Evolutionary conservation across 2,888 invertebrate genomes (phyloP).

Genomic region (Cerastis rubricosa): DNA sequence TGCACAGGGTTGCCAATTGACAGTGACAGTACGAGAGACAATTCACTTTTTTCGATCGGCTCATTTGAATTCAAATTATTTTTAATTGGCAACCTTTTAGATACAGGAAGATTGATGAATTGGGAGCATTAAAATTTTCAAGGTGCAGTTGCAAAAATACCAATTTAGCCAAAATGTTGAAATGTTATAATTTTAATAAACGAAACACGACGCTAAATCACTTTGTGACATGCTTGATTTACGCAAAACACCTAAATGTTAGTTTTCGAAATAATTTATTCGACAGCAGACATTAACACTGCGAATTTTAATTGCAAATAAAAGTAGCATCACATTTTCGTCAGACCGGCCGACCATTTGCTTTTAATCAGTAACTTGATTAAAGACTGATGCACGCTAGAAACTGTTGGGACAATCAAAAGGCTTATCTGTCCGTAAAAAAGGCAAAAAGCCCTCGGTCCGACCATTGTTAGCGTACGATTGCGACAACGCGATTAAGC

Average conservation of each 20-base stretch:
- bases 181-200: conserved; percentile 41
- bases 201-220: conserved; percentile 35
- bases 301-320: conserved; percentile 54
- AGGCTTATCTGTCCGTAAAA: conserved; percentile 78
- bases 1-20: conserved; percentile 74
- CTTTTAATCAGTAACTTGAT: conserved; percentile 69
- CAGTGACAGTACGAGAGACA: conserved; percentile 57
- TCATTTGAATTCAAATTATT: conserved; percentile 51
- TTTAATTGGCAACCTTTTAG: conserved; percentile 57
- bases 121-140: neutral
- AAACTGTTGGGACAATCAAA: conserved; percentile 77
- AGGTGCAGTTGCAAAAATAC: conserved; percentile 33
- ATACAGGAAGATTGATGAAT: conserved; percentile 34
- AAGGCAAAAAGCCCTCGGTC: conserved; percentile 76
- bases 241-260: conserved; percentile 44
- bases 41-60: conserved; percentile 35
- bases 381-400: conserved; percentile 79
- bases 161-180: neutral
- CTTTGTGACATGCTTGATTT: conserved; percentile 53
- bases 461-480: conserved; percentile 82
- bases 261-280: conserved; percentile 59
- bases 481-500: conserved; percentile 82
- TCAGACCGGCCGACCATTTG: conserved; percentile 50
- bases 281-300: conserved; percentile 42
- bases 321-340: conserved; percentile 34